Evolutionary conservation across 2,113 vertebrate species (phyloP).

Genomic region (Salvelinus sp.): DNA sequence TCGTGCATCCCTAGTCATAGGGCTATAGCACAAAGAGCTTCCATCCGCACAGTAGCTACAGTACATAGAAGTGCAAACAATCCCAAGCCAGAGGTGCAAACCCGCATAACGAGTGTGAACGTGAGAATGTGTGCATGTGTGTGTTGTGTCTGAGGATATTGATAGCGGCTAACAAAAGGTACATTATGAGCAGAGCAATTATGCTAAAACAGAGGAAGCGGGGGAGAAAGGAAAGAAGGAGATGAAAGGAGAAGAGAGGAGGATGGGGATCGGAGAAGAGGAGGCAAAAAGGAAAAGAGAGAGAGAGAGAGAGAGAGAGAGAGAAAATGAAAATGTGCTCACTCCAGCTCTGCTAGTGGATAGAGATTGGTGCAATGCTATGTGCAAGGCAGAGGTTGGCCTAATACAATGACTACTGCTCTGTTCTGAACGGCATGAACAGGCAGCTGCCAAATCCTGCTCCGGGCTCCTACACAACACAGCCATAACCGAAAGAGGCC

Average conservation of each 20-base stretch:
- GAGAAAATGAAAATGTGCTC: constrained; percentile 19
- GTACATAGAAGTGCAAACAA: constrained; percentile 2
- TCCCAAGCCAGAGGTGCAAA: background rate
- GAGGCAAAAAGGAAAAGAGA: background rate
- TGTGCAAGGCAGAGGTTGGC: constrained; percentile 34
- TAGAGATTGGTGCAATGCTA: constrained; percentile 47
- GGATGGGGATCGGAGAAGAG: background rate
- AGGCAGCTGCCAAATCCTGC: constrained; percentile 44
- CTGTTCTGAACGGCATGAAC: constrained; percentile 10
- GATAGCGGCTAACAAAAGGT: background rate
- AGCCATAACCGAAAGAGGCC: background rate
- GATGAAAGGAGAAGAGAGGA: background rate
- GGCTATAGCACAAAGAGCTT: constrained; percentile 3
- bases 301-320: constrained; percentile 30
- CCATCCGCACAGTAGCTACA: constrained; percentile 3
- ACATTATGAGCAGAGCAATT: background rate
- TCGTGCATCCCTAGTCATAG: background rate
- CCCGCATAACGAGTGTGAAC: background rate
- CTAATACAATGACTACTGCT: constrained; percentile 19
- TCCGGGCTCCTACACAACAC: constrained; percentile 23
- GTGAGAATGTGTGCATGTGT: constrained; percentile 4
- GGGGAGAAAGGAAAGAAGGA: background rate
- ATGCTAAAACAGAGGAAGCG: background rate
- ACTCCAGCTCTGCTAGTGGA: constrained; percentile 8
- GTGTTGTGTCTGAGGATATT: constrained; percentile 1